phyloP scores from a whole-genome alignment of 2,888 invertebrate genomes.

The Zelleria hepariella region DNA sequence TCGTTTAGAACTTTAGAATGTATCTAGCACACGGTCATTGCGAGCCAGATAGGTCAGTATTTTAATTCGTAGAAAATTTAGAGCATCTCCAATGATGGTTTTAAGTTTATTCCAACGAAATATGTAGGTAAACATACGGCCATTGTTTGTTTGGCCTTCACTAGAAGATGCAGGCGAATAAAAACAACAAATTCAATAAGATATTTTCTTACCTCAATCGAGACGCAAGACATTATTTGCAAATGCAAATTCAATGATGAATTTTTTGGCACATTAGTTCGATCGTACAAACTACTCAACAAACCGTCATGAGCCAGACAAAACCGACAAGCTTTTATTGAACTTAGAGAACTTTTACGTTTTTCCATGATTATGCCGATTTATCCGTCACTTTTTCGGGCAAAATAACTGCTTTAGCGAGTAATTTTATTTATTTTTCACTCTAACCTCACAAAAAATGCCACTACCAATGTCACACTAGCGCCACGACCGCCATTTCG shows the following conservation, averaged over 20 bases:
- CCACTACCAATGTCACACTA: conserved; percentile 1
- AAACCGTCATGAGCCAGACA: conserved; percentile 77
- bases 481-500: conserved; percentile 5
- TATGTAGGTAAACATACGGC: background rate
- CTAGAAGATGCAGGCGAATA: background rate
- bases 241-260: conserved; percentile 77
- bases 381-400: background rate
- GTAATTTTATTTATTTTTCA: background rate
- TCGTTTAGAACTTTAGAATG: too few species aligned
- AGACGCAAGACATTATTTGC: conserved; percentile 83
- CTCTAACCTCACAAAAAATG: conserved; percentile 7
- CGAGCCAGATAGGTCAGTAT: too few species aligned
- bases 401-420: background rate
- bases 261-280: conserved; percentile 68
- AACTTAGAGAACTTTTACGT: conserved; percentile 72
- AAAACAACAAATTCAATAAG: conserved; percentile 5
- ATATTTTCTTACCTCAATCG: conserved; percentile 78
- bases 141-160: background rate
- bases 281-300: conserved; percentile 77
- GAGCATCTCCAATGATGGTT: too few species aligned
- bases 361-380: conserved; percentile 65
- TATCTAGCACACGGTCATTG: too few species aligned
- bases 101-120: background rate
- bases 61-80: too few species aligned
- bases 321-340: conserved; percentile 80